phyloP scores from a whole-genome alignment of 2,113 vertebrate genomes.

The Festucalex cinctus region DNA sequence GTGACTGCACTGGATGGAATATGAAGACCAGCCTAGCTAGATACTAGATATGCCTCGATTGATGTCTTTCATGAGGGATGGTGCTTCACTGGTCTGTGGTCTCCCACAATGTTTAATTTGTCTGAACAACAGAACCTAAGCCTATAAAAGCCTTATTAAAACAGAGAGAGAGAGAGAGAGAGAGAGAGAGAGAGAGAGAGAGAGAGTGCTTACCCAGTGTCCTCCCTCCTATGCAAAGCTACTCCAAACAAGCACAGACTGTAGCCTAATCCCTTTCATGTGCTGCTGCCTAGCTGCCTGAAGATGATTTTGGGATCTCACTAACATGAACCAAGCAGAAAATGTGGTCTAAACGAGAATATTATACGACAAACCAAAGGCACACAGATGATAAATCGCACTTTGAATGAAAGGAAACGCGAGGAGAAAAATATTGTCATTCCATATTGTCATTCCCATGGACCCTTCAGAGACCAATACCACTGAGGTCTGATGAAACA shows the following conservation, averaged over 20 bases:
- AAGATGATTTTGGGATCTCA: neutral
- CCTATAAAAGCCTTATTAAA: slow-evolving; percentile 44
- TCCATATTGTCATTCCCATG: neutral
- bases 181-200: slow-evolving; percentile 6
- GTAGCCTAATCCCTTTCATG: slow-evolving; percentile 4
- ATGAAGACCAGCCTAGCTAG: too few species aligned
- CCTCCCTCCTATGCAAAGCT: neutral
- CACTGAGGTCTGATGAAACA: neutral
- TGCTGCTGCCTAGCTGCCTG: neutral
- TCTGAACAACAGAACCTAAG: slow-evolving; percentile 41
- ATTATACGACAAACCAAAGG: neutral
- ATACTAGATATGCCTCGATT: neutral
- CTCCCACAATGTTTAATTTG: slow-evolving; percentile 46
- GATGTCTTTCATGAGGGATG: slow-evolving; percentile 44
- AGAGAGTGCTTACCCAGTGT: neutral
- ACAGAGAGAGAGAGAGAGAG: slow-evolving; percentile 6
- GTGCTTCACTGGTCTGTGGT: slow-evolving; percentile 43
- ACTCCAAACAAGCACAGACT: neutral
- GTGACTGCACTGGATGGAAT: too few species aligned
- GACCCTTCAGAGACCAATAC: neutral
- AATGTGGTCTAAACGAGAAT: neutral
- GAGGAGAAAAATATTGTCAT: neutral
- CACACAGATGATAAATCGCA: neutral
- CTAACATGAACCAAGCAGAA: neutral
- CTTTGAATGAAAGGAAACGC: neutral